Conservation (phyloP, 2,113 vertebrate species). For the Cygnus buccinator region DNA sequence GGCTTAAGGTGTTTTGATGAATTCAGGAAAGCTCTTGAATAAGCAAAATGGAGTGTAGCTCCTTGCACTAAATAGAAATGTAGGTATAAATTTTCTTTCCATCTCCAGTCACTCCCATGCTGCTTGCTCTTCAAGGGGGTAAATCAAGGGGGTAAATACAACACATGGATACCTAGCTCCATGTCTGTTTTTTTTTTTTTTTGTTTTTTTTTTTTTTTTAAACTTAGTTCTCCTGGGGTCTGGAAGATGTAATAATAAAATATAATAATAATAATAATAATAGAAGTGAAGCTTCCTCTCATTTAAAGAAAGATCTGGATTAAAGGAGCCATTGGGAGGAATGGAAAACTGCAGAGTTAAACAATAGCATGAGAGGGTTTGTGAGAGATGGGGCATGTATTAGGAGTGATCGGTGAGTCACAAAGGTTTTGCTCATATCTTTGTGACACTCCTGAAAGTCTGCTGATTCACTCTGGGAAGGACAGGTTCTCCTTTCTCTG, state of each 20-base stretch:
- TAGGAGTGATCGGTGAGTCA: background rate
- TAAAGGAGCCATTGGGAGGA: background rate
- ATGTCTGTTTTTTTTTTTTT: background rate
- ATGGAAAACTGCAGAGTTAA: background rate
- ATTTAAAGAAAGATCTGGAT: constrained; percentile 10
- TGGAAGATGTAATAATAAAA: background rate
- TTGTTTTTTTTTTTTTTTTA: constrained; percentile 28
- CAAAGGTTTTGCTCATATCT: constrained; percentile 9
- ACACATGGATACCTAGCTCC: background rate
- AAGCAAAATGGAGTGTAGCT: background rate
- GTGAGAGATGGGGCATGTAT: background rate
- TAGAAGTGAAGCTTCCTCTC: background rate
- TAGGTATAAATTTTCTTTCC: background rate
- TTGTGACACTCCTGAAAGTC: constrained; percentile 1
- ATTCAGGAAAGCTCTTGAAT: background rate
- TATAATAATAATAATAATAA: background rate
- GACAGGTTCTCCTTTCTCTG: constrained; percentile 46
- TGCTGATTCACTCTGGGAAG: constrained; percentile 36
- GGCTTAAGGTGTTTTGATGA: rapidly evolving
- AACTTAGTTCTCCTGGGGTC: background rate
- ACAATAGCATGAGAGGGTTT: background rate
- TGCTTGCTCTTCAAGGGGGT: rapidly evolving
- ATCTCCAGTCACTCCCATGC: rapidly evolving
- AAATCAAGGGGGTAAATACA: rapidly evolving
- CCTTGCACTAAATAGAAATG: background rate